Conservation (phyloP, 92 coral and sea anemone genomes). For the Porites divaricata region DNA sequence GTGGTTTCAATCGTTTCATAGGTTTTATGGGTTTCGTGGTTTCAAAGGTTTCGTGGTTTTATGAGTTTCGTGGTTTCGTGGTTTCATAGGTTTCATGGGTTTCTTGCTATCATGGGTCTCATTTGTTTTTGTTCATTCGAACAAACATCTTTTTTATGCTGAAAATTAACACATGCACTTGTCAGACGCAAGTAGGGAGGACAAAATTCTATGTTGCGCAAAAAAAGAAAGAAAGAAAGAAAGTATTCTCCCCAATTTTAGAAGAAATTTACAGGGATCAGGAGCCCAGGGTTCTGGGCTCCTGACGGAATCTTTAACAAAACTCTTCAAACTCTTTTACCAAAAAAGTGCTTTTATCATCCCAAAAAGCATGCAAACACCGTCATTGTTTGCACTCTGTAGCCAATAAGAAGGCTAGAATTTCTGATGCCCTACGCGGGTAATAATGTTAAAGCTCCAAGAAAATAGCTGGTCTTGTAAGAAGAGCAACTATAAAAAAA, state of each 20-base stretch:
- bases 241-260: background rate
- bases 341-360: background rate
- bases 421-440: conserved; percentile 13
- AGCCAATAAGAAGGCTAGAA: conserved; percentile 9
- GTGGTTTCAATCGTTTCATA: too few species aligned
- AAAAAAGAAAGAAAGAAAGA: too few species aligned
- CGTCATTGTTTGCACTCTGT: conserved; percentile 15
- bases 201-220: background rate
- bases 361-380: conserved; percentile 12
- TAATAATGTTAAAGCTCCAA: conserved; percentile 3
- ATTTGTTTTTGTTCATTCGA: too few species aligned
- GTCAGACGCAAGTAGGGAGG: background rate
- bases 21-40: too few species aligned
- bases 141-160: too few species aligned
- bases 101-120: too few species aligned
- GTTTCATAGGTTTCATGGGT: background rate
- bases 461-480: conserved; percentile 8
- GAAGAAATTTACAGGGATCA: conserved; percentile 8
- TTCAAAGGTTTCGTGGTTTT: too few species aligned
- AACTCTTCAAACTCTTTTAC: too few species aligned
- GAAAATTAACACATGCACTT: background rate
- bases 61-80: too few species aligned
- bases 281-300: background rate
- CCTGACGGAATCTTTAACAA: too few species aligned
- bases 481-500: conserved; percentile 5